Evolutionary conservation across 2,113 vertebrate species (phyloP).

Genomic region (Pipa parva): DNA sequence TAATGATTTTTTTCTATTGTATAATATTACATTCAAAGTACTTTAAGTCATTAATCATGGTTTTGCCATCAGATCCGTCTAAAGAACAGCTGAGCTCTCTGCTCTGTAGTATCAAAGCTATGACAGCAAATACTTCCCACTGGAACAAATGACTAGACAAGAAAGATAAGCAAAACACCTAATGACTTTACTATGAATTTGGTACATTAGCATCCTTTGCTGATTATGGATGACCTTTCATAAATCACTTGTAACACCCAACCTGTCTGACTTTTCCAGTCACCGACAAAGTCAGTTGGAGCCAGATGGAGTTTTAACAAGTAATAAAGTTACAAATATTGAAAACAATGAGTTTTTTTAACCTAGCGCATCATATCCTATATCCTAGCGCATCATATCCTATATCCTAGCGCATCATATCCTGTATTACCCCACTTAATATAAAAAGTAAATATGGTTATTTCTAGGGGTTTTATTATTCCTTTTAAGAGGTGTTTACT

Average conservation of each 20-base stretch:
- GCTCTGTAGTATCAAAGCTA: slow-evolving; percentile 10
- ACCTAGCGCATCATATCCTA: too few species aligned
- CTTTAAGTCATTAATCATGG: slow-evolving; percentile 36
- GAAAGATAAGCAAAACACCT: slow-evolving; percentile 40
- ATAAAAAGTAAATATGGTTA: too few species aligned
- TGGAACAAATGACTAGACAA: slow-evolving; percentile 32
- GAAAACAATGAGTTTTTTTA: not conserved
- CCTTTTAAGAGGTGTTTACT: too few species aligned
- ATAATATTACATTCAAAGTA: slow-evolving; percentile 9
- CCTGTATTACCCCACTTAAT: too few species aligned
- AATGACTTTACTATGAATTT: slow-evolving; percentile 32
- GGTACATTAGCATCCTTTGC: slow-evolving; percentile 18
- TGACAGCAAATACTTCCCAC: slow-evolving; percentile 30
- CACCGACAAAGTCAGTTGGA: not conserved
- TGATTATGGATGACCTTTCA: slow-evolving; percentile 24
- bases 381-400: too few species aligned
- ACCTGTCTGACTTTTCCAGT: not conserved
- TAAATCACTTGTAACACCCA: not conserved
- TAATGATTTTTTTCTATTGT: slow-evolving; percentile 24
- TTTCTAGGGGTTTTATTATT: too few species aligned
- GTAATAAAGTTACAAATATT: not conserved
- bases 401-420: too few species aligned
- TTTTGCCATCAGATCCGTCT: slow-evolving; percentile 19
- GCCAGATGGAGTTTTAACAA: not conserved
- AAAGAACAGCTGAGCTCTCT: slow-evolving; percentile 27